These are phyloP conservation scores for Drosophila birchii DNA, from an alignment of 2,888 invertebrate genomes.

Conservation along the genomic window DNA sequence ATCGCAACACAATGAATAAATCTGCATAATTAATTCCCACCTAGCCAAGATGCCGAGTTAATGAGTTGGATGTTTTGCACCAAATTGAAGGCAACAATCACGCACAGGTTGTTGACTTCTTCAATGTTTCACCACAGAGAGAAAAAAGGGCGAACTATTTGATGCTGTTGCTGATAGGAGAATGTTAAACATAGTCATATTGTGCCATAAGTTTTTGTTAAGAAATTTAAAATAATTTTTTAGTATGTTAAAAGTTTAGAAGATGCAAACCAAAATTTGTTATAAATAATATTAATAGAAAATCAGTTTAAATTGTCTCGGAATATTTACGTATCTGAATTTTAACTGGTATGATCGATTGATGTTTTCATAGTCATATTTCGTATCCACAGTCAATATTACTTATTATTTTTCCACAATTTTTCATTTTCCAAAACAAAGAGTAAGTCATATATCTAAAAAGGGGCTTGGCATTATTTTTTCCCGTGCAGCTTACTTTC, in stretches of 20 bases:
- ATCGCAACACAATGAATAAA: constrained; percentile 80
- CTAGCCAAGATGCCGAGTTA: constrained; percentile 75
- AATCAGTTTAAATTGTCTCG: not conserved
- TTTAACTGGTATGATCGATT: too few species aligned
- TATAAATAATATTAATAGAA: not conserved
- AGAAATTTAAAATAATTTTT: not conserved
- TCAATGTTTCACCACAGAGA: constrained; percentile 17
- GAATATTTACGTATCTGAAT: not conserved
- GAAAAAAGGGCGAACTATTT: not conserved
- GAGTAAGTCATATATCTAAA: not conserved
- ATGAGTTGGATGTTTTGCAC: constrained; percentile 71
- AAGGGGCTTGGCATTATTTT: not conserved
- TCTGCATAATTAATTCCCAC: constrained; percentile 81
- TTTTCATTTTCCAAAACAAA: too few species aligned
- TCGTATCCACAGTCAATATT: too few species aligned
- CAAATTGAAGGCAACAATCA: constrained; percentile 76
- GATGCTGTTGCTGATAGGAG: not conserved
- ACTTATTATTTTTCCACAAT: too few species aligned
- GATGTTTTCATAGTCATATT: too few species aligned
- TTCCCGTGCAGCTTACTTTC: constrained; percentile 54
- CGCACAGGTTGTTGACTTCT: constrained; percentile 78
- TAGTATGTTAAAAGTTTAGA: not conserved
- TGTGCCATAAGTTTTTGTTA: too few species aligned
- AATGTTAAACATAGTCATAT: not conserved
- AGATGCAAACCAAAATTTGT: not conserved